Percentiles rank a stretch among this genome's conserved stretches.
Evolutionary conservation across 2,113 vertebrate species (phyloP).

Genomic region (Dipodomys ordii): DNA sequence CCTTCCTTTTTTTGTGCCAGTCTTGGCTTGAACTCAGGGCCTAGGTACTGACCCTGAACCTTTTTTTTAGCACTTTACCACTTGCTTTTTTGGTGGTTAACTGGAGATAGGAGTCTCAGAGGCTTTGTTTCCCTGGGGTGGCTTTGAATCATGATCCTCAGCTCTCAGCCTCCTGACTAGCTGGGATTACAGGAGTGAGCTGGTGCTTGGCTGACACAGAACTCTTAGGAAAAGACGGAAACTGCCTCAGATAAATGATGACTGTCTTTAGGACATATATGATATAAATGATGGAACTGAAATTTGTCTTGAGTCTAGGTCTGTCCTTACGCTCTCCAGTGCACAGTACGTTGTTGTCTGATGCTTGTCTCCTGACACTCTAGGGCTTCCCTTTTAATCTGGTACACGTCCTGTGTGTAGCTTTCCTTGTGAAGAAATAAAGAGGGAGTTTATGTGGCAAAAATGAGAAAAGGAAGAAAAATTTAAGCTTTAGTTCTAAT

Average conservation of each 20-base stretch:
- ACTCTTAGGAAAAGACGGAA: neutral
- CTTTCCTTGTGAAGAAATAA: neutral
- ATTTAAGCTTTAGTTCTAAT: too few relatives aligned
- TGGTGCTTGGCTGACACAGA: neutral
- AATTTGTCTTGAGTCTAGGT: neutral
- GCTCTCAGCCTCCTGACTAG: too few relatives aligned
- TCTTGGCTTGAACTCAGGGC: too few relatives aligned
- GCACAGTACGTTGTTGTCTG: neutral
- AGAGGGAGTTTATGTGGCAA: neutral
- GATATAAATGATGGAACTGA: neutral
- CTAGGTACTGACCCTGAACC: too few relatives aligned
- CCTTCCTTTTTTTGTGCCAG: too few relatives aligned
- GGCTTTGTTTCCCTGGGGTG: too few relatives aligned
- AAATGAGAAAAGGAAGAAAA: neutral
- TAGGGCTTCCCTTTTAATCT: neutral
- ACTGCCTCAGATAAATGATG: neutral
- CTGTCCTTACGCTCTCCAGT: neutral
- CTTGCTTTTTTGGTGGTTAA: too few relatives aligned
- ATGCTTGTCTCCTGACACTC: neutral
- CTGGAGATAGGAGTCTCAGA: too few relatives aligned
- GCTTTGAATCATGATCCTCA: too few relatives aligned
- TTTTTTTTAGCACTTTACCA: too few relatives aligned
- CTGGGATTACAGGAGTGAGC: too few relatives aligned
- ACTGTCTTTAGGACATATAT: neutral
- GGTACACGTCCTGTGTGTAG: neutral